Percentiles rank a stretch among this genome's conserved stretches.
These are phyloP conservation scores for Riparia riparia DNA, from an alignment of 2,113 vertebrate species.

Conservation along the genomic window DNA sequence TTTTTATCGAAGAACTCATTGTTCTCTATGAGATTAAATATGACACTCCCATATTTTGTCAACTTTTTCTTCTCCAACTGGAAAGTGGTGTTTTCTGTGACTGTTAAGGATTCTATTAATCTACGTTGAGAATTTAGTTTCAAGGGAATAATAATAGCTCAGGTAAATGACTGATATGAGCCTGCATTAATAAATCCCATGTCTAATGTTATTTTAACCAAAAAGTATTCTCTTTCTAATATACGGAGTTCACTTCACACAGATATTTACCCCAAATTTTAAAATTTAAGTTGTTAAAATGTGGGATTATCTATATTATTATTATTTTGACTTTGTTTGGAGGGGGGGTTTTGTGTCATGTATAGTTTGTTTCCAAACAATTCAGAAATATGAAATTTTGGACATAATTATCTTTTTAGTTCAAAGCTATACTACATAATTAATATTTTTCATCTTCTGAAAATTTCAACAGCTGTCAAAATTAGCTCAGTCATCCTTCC, in stretches of 20 bases:
- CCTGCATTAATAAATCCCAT: neutral
- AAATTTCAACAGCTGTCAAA: neutral
- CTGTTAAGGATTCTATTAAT: neutral
- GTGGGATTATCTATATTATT: neutral
- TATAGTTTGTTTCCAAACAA: neutral
- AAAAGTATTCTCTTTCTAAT: neutral
- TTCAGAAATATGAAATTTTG: neutral
- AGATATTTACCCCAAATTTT: neutral
- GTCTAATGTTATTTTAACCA: neutral
- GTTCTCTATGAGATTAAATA: neutral
- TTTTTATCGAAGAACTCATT: neutral
- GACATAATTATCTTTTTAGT: neutral
- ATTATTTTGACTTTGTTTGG: neutral
- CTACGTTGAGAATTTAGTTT: neutral
- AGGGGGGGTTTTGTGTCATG: accelerated
- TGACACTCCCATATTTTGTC: neutral
- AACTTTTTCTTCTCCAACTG: neutral
- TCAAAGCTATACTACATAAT: neutral
- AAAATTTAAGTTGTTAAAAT: neutral
- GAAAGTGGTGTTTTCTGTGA: neutral
- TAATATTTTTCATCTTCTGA: neutral
- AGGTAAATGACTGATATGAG: neutral
- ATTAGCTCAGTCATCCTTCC: neutral
- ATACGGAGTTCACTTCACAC: neutral
- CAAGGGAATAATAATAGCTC: neutral